Conservation (phyloP, 2,888 invertebrate species). For the Drymonia ruficornis region DNA sequence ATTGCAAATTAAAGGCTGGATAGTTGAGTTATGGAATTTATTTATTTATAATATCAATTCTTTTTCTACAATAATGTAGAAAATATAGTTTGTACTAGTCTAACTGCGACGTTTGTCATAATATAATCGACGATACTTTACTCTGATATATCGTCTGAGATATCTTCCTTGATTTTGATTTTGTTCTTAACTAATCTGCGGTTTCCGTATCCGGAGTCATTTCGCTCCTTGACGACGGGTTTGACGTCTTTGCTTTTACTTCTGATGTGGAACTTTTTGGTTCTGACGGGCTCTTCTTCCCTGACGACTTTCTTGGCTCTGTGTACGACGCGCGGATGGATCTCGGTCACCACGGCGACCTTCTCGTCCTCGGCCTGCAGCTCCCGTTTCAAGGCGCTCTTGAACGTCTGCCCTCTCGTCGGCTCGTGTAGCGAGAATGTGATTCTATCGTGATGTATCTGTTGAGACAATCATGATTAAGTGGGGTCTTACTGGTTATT, state of each 20-base stretch:
- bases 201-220: conserved; percentile 59
- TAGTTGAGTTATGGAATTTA: background rate
- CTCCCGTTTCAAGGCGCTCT: conserved; percentile 73
- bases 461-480: conserved; percentile 9
- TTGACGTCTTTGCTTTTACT: conserved; percentile 65
- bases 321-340: conserved; percentile 32
- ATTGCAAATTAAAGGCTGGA: background rate
- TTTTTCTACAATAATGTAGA: background rate
- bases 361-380: conserved; percentile 47
- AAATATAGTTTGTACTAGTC: conserved; percentile 18
- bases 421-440: conserved; percentile 78
- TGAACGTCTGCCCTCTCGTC: conserved; percentile 73
- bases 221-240: conserved; percentile 61
- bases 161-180: conserved; percentile 68
- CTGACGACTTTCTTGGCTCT: conserved; percentile 47
- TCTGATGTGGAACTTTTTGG: conserved; percentile 55
- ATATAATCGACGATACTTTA: conserved; percentile 35
- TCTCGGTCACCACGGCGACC: conserved; percentile 37
- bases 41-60: background rate
- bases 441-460: conserved; percentile 78
- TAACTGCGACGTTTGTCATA: conserved; percentile 20
- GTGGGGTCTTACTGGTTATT: background rate
- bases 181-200: conserved; percentile 60
- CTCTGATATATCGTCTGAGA: conserved; percentile 72
- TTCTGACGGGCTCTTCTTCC: conserved; percentile 40